Conservation (phyloP, 2,888 invertebrate genomes). For the Bombyx huttoni region DNA sequence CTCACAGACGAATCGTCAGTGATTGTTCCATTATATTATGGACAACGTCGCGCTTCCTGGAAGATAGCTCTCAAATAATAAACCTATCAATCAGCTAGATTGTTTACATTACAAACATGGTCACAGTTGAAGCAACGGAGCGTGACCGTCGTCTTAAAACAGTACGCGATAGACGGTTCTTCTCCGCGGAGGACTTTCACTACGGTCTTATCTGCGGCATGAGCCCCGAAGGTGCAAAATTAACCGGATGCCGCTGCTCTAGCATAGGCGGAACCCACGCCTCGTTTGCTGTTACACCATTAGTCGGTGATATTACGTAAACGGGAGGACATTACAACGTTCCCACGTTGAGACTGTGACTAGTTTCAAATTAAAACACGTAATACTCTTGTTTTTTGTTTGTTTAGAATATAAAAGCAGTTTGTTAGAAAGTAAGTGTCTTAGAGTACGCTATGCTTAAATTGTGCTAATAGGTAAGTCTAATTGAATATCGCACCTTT, state of each 20-base stretch:
- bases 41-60: constrained; percentile 45
- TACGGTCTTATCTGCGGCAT: constrained; percentile 30
- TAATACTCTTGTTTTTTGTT: background rate
- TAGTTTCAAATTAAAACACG: background rate
- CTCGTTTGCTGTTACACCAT: constrained; percentile 6
- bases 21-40: constrained; percentile 29
- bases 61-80: constrained; percentile 56
- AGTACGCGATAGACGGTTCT: constrained; percentile 30
- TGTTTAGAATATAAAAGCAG: background rate
- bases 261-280: constrained; percentile 11
- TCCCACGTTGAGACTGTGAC: background rate
- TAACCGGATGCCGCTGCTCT: constrained; percentile 17
- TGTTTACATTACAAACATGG: constrained; percentile 45
- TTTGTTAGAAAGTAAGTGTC: background rate
- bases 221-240: constrained; percentile 13
- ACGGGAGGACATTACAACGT: constrained; percentile 12
- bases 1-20: constrained; percentile 42
- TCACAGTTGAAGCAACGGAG: constrained; percentile 48
- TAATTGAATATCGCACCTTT: too few relatives aligned
- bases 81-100: constrained; percentile 57
- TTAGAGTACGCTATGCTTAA: too few relatives aligned
- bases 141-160: constrained; percentile 47
- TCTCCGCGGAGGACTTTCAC: constrained; percentile 38
- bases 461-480: too few relatives aligned
- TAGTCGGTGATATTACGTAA: constrained; percentile 14